Conservation (phyloP, 2,888 invertebrate genomes). For the Rhingia campestris region DNA sequence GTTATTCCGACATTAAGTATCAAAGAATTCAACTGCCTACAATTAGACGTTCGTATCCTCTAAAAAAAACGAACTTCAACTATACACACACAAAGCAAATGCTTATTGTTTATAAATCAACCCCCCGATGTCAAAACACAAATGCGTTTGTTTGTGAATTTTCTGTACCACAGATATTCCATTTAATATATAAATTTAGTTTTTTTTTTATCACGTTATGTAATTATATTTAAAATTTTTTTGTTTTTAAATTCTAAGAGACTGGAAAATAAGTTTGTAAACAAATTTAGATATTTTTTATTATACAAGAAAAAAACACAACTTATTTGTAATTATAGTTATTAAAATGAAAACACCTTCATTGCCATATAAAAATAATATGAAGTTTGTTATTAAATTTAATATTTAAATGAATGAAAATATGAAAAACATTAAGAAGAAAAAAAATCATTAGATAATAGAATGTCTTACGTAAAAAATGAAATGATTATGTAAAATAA, state of each 20-base stretch:
- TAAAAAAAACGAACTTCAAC: no score
- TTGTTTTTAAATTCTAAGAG: constrained; percentile 64
- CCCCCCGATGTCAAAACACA: neutral
- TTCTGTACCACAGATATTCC: neutral
- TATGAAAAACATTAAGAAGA: neutral
- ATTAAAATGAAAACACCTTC: constrained; percentile 48
- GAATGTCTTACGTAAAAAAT: constrained; percentile 48
- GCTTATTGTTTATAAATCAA: no score
- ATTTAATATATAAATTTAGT: neutral
- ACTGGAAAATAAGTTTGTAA: constrained; percentile 69
- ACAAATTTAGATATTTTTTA: constrained; percentile 60
- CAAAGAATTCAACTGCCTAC: no score
- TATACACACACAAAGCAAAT: no score
- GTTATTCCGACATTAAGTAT: no score
- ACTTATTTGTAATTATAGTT: constrained; percentile 52
- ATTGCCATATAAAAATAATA: constrained; percentile 66
- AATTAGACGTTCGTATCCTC: no score
- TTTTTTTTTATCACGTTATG: constrained; percentile 1
- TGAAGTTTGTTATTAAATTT: constrained; percentile 70
- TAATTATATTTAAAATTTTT: constrained; percentile 14
- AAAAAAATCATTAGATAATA: constrained; percentile 51
- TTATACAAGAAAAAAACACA: constrained; percentile 41
- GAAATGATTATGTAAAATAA: constrained; percentile 56
- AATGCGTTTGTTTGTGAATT: neutral
- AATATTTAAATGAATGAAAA: constrained; percentile 55